Percentiles rank a stretch among this genome's conserved stretches.
Conservation (phyloP, 2,113 vertebrate genomes). For the Struthidea cinerea region DNA sequence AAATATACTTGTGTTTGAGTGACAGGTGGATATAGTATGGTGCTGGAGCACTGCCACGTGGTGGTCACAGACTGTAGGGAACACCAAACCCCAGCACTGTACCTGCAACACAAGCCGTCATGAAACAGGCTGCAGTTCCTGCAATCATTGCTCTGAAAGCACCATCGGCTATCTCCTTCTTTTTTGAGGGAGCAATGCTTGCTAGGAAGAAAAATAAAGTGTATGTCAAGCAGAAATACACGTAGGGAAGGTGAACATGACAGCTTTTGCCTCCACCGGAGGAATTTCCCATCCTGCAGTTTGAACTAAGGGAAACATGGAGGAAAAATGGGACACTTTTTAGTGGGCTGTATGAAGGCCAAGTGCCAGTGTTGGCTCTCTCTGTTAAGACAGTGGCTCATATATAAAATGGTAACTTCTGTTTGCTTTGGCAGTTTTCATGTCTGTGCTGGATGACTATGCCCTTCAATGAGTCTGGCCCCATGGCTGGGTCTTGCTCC, state of each 20-base stretch:
- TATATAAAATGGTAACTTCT: neutral
- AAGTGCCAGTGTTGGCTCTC: neutral
- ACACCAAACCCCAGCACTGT: neutral
- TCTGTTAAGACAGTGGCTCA: neutral
- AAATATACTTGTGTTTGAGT: accelerated
- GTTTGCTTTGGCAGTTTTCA: neutral
- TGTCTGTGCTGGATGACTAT: accelerated
- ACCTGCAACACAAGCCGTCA: conserved; percentile 90
- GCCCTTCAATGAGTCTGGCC: neutral
- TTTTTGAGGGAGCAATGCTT: conserved; percentile 78
- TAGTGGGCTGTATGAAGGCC: neutral
- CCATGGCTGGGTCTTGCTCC: accelerated
- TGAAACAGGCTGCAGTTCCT: conserved; percentile 79
- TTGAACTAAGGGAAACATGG: neutral
- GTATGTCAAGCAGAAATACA: neutral
- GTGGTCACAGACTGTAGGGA: neutral
- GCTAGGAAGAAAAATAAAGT: conserved; percentile 54
- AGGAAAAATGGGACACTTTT: neutral
- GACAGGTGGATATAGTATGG: accelerated
- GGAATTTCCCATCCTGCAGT: neutral
- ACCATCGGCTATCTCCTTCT: conserved; percentile 73
- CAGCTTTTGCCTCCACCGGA: neutral
- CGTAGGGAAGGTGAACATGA: neutral
- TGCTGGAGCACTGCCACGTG: neutral
- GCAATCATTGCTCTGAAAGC: conserved; percentile 81